Evolutionary conservation across 2,797 vertebrate species (phyloP), one percentile per base, ranked within the genome.

Genomic region (Pangasius sanitwongsei): DNA sequence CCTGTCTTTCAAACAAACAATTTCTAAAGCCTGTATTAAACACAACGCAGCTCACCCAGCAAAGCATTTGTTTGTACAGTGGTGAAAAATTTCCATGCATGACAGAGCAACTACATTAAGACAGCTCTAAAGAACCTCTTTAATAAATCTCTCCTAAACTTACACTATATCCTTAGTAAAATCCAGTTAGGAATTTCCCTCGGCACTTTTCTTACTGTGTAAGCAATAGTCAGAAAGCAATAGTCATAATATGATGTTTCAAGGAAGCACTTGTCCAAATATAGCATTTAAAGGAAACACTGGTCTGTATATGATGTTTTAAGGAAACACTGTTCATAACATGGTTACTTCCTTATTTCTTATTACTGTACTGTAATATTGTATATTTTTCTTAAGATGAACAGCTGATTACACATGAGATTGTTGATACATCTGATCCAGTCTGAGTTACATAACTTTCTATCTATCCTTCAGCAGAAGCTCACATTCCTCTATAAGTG

Each of bases 341-440:
- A 25, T 37, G 12, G 57, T 20, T 31, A 41, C 37, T 28, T 69
- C 63, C 41, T 31, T 50, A 20, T 41, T 85, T 57, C 12, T 15
- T 55, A 50, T 67, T n/a, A n/a, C 15, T 48, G 11, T 31, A 20
- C 34, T 50, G 20, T 82, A 81, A 18, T 72, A 37, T 20, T 65
- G 61, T 48, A 65, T 6, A 37, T 57, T 55, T 28, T 69, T 12
- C 34, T 20, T 31, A 31, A 55, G n/a, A 55, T 18, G 28, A 61
- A 61, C 31, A 63, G 80, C 20, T 57, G 4, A 28, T 41, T 41
- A 15, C 50, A 4, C 18, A 50, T 85, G 72, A 81, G 15, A 77
- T 37, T 8, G 61, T 80, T 80, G 87, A 89, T 72, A 12, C 50
- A 81, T 23, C 59, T 63, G 63, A 65, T 67, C 41, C 41, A 16